phyloP scores from a whole-genome alignment of 2,888 invertebrate genomes.

The Hypercompe scribonia region DNA sequence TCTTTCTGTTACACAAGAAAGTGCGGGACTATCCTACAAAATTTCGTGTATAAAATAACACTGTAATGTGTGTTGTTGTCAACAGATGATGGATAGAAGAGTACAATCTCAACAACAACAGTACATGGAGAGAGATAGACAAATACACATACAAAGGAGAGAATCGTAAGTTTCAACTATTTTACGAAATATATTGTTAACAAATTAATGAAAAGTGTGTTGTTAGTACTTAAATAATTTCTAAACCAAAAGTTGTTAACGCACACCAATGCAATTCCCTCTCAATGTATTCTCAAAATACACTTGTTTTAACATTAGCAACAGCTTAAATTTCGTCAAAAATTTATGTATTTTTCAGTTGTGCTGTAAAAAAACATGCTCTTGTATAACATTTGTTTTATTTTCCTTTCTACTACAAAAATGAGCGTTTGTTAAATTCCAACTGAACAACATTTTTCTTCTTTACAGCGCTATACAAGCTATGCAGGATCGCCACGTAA shows the following conservation, averaged over 20 bases:
- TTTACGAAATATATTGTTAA: background rate
- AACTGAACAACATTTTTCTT: background rate
- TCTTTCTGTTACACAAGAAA: background rate
- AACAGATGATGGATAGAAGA: conserved; percentile 75
- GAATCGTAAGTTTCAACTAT: conserved; percentile 60
- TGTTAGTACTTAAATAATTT: background rate
- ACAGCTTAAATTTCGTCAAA: no score
- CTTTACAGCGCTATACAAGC: conserved; percentile 66
- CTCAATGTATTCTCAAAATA: no score
- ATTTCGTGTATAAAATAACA: background rate
- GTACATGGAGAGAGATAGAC: conserved; percentile 72
- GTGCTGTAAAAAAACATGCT: no score
- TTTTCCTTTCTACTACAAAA: no score
- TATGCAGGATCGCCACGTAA: conserved; percentile 73
- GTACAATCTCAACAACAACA: conserved; percentile 78
- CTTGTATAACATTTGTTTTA: no score
- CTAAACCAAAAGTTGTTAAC: background rate
- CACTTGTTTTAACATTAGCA: no score
- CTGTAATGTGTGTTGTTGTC: conserved; percentile 33
- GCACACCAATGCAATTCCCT: background rate
- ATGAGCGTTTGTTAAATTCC: background rate
- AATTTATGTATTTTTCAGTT: no score
- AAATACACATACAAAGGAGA: conserved; percentile 68
- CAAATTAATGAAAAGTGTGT: background rate
- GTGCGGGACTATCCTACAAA: no score